Conservation (phyloP, 2,888 invertebrate species). For the Melolontha melolontha region DNA sequence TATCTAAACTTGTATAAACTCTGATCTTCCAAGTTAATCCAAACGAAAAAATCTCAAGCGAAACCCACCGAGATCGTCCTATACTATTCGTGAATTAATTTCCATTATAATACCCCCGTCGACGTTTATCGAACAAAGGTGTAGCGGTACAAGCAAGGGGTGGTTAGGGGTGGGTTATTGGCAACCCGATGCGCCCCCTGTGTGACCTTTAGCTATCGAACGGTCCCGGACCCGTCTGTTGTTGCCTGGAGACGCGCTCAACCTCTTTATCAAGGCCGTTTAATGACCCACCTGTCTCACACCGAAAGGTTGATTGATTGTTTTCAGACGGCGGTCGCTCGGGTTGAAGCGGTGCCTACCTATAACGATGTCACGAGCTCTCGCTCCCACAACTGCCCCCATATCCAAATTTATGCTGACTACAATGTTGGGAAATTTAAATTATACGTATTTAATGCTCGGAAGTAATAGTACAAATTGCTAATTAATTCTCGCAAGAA, state of each 20-base stretch:
- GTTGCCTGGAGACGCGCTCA: slow-evolving; percentile 51
- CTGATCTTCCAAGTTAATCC: too few relatives aligned
- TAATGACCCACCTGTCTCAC: slow-evolving; percentile 53
- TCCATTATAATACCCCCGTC: slow-evolving; percentile 18
- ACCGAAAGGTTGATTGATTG: slow-evolving; percentile 50
- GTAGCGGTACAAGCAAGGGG: not conserved
- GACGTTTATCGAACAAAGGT: slow-evolving; percentile 31
- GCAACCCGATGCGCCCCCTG: slow-evolving; percentile 41
- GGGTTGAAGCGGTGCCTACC: slow-evolving; percentile 1
- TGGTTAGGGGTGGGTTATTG: not conserved
- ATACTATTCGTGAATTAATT: slow-evolving; percentile 18
- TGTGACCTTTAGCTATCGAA: slow-evolving; percentile 53
- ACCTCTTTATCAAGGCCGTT: slow-evolving; percentile 52
- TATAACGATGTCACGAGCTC: slow-evolving; percentile 23
- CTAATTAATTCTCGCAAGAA: too few relatives aligned
- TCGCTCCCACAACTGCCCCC: slow-evolving; percentile 34
- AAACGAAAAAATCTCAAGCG: too few relatives aligned
- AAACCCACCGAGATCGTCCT: too few relatives aligned
- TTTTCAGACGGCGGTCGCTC: slow-evolving; percentile 40
- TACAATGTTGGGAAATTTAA: too few relatives aligned
- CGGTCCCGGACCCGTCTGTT: slow-evolving; percentile 51
- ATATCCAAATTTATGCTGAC: too few relatives aligned
- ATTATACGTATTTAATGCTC: not conserved
- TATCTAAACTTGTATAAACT: too few relatives aligned
- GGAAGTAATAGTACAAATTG: too few relatives aligned